Conservation (phyloP, 2,888 invertebrate genomes). For the Bugulina stolonifera region DNA sequence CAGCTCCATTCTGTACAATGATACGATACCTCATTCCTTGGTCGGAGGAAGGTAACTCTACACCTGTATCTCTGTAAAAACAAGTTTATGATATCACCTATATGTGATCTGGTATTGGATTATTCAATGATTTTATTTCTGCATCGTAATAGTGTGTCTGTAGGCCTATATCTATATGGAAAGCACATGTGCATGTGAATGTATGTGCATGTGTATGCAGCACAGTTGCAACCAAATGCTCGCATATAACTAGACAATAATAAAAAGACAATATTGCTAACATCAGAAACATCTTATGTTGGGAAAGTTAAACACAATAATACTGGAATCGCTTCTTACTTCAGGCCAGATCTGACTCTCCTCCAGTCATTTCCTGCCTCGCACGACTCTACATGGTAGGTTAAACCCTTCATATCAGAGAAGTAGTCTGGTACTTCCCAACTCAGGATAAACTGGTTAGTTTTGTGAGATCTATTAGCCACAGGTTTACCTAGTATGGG, state of each 20-base stretch:
- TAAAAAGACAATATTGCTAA: too few species aligned
- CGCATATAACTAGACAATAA: too few species aligned
- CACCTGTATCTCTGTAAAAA: conserved; percentile 1
- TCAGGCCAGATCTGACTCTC: conserved; percentile 15
- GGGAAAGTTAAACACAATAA: too few species aligned
- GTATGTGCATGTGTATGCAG: too few species aligned
- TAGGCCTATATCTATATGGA: too few species aligned
- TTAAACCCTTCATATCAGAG: neutral
- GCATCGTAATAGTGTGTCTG: too few species aligned
- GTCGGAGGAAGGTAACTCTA: neutral
- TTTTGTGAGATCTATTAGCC: neutral
- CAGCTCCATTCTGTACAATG: neutral
- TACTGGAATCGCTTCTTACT: neutral
- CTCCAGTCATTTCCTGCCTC: conserved; percentile 18
- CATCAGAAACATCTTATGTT: too few species aligned
- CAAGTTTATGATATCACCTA: too few species aligned
- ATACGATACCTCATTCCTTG: conserved; percentile 2
- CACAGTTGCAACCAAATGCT: too few species aligned
- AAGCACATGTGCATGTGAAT: too few species aligned
- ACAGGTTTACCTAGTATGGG: neutral
- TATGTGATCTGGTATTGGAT: too few species aligned
- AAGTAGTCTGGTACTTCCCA: neutral
- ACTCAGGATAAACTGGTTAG: neutral
- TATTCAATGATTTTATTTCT: too few species aligned
- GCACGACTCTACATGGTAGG: neutral